Conservation (phyloP, 2,797 vertebrate genomes). For the Pelobates cultripes region DNA sequence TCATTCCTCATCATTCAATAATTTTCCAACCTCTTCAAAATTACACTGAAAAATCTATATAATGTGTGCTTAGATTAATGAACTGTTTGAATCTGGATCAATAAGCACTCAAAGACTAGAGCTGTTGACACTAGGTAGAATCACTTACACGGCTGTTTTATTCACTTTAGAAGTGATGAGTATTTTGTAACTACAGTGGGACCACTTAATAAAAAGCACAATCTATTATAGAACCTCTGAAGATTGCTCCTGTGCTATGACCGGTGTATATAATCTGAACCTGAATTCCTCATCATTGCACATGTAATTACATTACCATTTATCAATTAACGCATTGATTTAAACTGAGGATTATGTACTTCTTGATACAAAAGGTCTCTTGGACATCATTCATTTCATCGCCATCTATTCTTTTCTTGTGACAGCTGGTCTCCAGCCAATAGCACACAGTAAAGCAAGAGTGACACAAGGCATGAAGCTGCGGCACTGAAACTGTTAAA, state of each 20-base stretch:
- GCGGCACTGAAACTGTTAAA: too few species aligned
- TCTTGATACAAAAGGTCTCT: constrained; percentile 68
- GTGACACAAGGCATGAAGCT: too few species aligned
- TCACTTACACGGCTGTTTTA: constrained; percentile 68
- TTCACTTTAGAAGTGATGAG: constrained; percentile 69
- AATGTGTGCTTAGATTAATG: constrained; percentile 82
- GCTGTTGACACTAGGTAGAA: constrained; percentile 77
- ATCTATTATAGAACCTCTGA: constrained; percentile 72
- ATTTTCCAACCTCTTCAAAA: constrained; percentile 81
- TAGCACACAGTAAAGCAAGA: too few species aligned
- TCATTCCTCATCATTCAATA: constrained; percentile 78
- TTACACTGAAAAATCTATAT: constrained; percentile 82
- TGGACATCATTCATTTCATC: constrained; percentile 63
- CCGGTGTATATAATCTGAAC: constrained; percentile 77
- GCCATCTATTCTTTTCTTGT: constrained; percentile 57
- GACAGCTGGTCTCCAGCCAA: background rate
- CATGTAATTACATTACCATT: constrained; percentile 76
- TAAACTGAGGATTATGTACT: constrained; percentile 71
- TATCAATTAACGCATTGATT: constrained; percentile 78
- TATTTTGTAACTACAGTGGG: constrained; percentile 71
- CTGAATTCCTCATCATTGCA: constrained; percentile 75
- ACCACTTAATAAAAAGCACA: constrained; percentile 77
- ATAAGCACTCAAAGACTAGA: constrained; percentile 74
- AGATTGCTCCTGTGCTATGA: constrained; percentile 72
- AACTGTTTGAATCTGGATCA: constrained; percentile 81